phyloP scores from a whole-genome alignment of 2,888 invertebrate genomes.

The Eilema depressum region DNA sequence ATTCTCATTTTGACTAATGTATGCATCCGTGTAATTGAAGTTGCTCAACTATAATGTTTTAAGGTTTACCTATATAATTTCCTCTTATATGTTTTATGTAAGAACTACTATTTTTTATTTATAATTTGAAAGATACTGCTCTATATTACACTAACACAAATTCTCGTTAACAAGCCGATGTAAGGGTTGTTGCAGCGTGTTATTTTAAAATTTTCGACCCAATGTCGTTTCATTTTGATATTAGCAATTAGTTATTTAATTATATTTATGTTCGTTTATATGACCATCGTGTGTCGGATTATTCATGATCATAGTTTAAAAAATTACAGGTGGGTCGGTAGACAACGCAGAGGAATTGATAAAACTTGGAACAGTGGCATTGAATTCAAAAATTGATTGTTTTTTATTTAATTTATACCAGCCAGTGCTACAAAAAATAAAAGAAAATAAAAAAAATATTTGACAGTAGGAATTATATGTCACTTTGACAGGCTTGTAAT shows the following conservation, averaged over 20 bases:
- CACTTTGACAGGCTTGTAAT: neutral
- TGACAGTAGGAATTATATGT: neutral
- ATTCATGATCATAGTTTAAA: constrained; percentile 46
- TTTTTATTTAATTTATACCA: neutral
- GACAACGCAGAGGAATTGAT: constrained; percentile 1
- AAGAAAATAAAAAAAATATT: neutral
- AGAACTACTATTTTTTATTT: constrained; percentile 42
- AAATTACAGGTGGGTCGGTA: constrained; percentile 52
- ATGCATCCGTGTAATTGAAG: constrained; percentile 1
- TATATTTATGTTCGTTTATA: constrained; percentile 56
- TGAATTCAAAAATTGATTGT: neutral
- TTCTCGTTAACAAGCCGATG: constrained; percentile 80
- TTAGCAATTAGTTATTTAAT: constrained; percentile 56
- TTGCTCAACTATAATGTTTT: constrained; percentile 15
- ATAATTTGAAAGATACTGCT: constrained; percentile 51
- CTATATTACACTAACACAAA: constrained; percentile 83
- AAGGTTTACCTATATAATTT: constrained; percentile 26
- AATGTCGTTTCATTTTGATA: constrained; percentile 58
- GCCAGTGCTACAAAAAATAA: neutral
- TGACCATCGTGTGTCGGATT: constrained; percentile 51
- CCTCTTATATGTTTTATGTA: constrained; percentile 36
- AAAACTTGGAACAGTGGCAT: constrained; percentile 12
- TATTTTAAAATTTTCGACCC: constrained; percentile 46
- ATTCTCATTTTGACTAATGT: constrained; percentile 1
- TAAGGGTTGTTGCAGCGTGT: constrained; percentile 57